Evolutionary conservation across 2,888 invertebrate genomes (phyloP).

Genomic region (Tribolium freemani): DNA sequence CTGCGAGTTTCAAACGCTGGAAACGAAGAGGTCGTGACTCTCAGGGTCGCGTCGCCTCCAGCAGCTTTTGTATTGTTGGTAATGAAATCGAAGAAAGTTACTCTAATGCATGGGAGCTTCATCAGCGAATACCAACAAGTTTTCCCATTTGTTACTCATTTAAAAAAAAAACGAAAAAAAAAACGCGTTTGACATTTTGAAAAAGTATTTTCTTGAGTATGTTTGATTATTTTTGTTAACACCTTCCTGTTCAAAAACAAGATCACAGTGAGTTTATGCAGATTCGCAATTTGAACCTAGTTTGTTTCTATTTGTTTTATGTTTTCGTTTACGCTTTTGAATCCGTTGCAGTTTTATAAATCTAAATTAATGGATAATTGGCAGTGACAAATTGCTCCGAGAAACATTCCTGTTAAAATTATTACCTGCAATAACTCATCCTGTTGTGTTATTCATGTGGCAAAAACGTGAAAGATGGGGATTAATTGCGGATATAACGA

Average conservation of each 20-base stretch:
- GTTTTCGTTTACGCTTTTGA: too few species aligned
- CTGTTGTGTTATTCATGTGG: background rate
- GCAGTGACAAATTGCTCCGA: background rate
- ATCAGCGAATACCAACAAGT: background rate
- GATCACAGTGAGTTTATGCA: too few species aligned
- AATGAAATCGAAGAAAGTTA: constrained; percentile 38
- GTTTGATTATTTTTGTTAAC: too few species aligned
- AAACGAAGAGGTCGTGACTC: constrained; percentile 14
- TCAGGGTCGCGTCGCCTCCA: constrained; percentile 13
- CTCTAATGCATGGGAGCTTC: constrained; percentile 8
- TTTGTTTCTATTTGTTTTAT: too few species aligned
- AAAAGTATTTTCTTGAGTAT: too few species aligned
- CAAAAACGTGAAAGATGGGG: background rate
- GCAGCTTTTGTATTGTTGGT: constrained; percentile 22
- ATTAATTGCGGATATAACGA: background rate
- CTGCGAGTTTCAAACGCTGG: background rate
- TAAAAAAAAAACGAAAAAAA: too few species aligned
- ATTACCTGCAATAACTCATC: background rate
- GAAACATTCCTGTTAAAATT: background rate
- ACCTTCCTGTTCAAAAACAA: too few species aligned
- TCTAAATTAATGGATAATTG: background rate
- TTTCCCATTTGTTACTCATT: too few species aligned
- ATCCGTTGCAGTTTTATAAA: background rate
- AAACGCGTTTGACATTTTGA: too few species aligned
- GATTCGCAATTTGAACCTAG: too few species aligned